These are phyloP conservation scores for Scolopax bukidnonensis DNA, from an alignment of 2,797 vertebrate species.

Conservation along the genomic window DNA sequence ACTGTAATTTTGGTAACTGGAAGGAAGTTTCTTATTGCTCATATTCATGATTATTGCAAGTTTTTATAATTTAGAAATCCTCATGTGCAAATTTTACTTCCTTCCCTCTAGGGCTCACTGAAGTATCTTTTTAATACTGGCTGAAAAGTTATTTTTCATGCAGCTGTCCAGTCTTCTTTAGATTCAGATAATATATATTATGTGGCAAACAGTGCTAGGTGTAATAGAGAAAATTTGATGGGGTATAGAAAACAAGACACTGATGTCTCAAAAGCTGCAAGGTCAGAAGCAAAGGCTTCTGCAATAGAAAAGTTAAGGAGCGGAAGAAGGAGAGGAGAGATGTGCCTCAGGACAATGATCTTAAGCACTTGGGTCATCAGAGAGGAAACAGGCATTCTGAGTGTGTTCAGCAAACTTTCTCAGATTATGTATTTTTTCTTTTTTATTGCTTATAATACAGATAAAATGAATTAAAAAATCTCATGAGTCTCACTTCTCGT, in stretches of 20 bases:
- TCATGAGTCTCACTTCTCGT: neutral
- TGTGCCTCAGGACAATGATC: neutral
- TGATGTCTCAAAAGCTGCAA: neutral
- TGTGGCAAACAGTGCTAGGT: neutral
- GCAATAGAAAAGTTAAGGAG: neutral
- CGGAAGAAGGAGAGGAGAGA: neutral
- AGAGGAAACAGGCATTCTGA: neutral
- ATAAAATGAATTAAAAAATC: neutral
- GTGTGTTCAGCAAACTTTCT: neutral
- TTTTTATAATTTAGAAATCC: conserved; percentile 13
- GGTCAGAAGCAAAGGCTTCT: neutral
- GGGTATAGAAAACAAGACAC: neutral
- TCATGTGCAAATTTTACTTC: conserved; percentile 26
- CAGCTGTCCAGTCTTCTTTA: neutral
- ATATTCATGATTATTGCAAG: neutral
- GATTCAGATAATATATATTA: neutral
- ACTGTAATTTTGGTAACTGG: neutral
- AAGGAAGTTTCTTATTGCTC: conserved; percentile 30
- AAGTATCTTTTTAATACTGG: neutral
- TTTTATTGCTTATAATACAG: neutral
- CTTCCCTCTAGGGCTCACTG: neutral
- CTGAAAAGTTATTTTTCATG: neutral
- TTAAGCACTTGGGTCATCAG: neutral
- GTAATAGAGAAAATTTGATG: neutral
- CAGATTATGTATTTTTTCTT: neutral